Evolutionary conservation across 1,140 invertebrate species (phyloP).

Genomic region (Pogonomyrmex barbatus): DNA sequence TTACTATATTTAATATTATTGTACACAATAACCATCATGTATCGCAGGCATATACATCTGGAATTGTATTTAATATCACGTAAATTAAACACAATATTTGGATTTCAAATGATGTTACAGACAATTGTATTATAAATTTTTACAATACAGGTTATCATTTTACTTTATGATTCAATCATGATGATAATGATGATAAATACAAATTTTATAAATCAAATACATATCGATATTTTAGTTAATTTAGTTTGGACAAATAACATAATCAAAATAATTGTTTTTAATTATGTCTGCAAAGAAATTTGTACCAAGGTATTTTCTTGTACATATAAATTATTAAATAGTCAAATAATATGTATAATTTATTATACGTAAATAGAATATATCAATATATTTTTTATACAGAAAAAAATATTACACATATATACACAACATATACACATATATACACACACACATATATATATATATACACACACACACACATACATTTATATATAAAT

Average conservation of each 20-base stretch:
- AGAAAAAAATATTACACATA: too few relatives aligned
- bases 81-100: constrained; percentile 20
- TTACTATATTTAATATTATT: not conserved
- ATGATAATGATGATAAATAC: not conserved
- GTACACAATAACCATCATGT: not conserved
- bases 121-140: not conserved
- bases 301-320: not conserved
- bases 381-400: too few relatives aligned
- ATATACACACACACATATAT: not conserved
- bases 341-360: not conserved
- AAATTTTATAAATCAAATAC: not conserved
- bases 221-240: not conserved
- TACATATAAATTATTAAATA: not conserved
- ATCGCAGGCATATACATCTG: constrained; percentile 21
- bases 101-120: constrained; percentile 10
- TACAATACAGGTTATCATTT: not conserved
- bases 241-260: not conserved
- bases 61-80: constrained; percentile 7
- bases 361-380: not conserved
- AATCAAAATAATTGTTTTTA: not conserved
- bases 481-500: too few relatives aligned
- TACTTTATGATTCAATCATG: not conserved
- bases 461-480: not conserved
- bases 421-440: too few relatives aligned
- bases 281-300: not conserved